Evolutionary conservation across 2,797 vertebrate genomes (phyloP).

Genomic region (Dipus sagitta): DNA sequence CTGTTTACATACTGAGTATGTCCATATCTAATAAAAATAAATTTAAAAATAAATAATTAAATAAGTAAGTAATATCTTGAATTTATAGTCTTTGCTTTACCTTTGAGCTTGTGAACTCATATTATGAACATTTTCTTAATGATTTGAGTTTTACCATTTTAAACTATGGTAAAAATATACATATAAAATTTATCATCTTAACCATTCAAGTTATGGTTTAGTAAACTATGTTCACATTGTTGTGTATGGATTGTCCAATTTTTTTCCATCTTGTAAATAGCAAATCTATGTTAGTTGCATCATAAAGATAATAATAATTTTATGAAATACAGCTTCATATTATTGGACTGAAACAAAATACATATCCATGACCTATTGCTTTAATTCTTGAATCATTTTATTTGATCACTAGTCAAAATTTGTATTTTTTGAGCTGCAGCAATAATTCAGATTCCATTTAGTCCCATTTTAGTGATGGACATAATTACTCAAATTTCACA

Average conservation of each 20-base stretch:
- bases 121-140: not conserved
- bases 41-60: too few species aligned
- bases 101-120: not conserved
- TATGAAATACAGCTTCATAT: not conserved
- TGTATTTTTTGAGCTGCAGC: slow-evolving; percentile 21
- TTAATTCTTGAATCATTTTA: not conserved
- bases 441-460: not conserved
- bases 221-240: not conserved
- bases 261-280: not conserved
- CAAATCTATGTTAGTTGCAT: not conserved
- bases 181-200: not conserved
- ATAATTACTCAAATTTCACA: slow-evolving; percentile 39
- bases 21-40: too few species aligned
- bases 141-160: not conserved
- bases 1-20: too few species aligned
- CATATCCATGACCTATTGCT: not conserved
- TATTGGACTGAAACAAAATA: not conserved
- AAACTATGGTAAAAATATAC: too few species aligned
- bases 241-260: not conserved
- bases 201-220: not conserved
- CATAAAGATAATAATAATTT: not conserved
- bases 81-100: not conserved
- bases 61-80: not conserved
- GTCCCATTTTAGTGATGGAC: not conserved
- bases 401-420: not conserved